Evolutionary conservation across 37 sponge, comb jelly and placozoan genomes (phyloP).

Genomic region (Halisarca cf. caerulea): DNA sequence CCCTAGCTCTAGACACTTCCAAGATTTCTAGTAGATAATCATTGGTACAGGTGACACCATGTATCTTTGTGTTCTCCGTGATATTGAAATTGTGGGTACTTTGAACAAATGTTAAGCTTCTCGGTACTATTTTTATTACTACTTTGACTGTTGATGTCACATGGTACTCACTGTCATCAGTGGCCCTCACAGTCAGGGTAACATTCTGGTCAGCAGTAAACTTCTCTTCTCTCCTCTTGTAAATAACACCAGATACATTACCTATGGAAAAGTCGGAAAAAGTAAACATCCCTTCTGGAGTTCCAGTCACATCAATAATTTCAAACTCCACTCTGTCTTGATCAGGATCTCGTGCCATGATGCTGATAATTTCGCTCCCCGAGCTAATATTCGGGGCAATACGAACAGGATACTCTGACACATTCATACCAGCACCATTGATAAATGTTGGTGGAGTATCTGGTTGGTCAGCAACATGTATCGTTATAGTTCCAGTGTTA

Average conservation of each 20-base stretch:
- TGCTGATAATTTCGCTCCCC: neutral
- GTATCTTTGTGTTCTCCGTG: conserved; percentile 19
- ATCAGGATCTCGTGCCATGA: conserved; percentile 33
- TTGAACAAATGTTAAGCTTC: conserved; percentile 1
- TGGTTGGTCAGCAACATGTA: conserved; percentile 27
- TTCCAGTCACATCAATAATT: neutral
- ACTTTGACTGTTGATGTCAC: neutral
- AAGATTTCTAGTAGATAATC: conserved; percentile 4
- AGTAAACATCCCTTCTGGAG: conserved; percentile 4
- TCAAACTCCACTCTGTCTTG: conserved; percentile 18
- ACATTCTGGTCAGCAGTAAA: conserved; percentile 26
- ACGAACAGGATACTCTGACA: neutral
- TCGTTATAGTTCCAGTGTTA: neutral
- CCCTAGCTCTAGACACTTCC: conserved; percentile 8
- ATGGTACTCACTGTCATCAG: neutral
- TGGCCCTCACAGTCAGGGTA: conserved; percentile 1
- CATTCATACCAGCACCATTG: neutral
- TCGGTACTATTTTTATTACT: neutral
- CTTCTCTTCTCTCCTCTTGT: neutral
- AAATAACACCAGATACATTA: neutral
- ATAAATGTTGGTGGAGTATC: conserved; percentile 38
- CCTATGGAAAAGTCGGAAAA: conserved; percentile 1
- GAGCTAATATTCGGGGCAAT: conserved; percentile 31
- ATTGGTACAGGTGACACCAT: neutral
- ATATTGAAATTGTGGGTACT: conserved; percentile 23